A percentile compares a stretch with the other conserved stretches of the same genome.
These are phyloP conservation scores for Pseudachorutes palmiensis DNA, from an alignment of 1,140 invertebrate species.

Conservation along the genomic window DNA sequence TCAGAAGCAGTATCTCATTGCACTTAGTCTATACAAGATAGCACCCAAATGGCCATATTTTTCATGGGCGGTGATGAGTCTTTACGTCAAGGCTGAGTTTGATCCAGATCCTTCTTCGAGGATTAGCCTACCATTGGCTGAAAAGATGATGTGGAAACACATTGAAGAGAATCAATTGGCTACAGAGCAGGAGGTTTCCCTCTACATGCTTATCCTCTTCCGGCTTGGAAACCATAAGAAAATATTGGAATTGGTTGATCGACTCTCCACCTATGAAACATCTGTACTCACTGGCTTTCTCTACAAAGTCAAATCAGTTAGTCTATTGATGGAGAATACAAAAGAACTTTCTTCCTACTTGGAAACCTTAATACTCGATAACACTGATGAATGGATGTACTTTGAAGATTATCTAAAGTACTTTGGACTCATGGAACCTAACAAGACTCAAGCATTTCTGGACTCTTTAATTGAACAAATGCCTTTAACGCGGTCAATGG, in stretches of 20 bases:
- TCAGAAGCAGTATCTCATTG: slow-evolving; percentile 81
- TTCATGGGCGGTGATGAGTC: slow-evolving; percentile 94
- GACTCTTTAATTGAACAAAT: background rate
- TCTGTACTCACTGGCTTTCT: slow-evolving; percentile 43
- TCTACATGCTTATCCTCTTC: slow-evolving; percentile 85
- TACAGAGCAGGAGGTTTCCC: slow-evolving; percentile 82
- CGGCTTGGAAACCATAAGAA: slow-evolving; percentile 47
- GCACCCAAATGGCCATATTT: slow-evolving; percentile 93
- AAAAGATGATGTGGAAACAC: slow-evolving; percentile 69
- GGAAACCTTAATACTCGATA: background rate
- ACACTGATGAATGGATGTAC: background rate
- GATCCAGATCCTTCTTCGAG: slow-evolving; percentile 32
- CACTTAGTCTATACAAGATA: slow-evolving; percentile 79
- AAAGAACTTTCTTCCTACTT: background rate
- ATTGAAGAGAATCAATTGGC: slow-evolving; percentile 76
- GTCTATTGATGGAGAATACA: slow-evolving; percentile 45
- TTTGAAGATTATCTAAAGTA: background rate
- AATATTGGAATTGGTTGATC: background rate
- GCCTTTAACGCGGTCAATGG: background rate
- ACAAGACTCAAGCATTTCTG: background rate
- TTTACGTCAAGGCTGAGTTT: slow-evolving; percentile 58
- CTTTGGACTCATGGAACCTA: background rate
- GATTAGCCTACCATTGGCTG: slow-evolving; percentile 73
- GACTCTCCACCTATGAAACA: slow-evolving; percentile 42
- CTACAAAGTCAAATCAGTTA: slow-evolving; percentile 60